Percentiles rank a stretch among this genome's conserved stretches.
These are phyloP conservation scores for Daktulosphaira vitifoliae DNA, from an alignment of 1,140 invertebrate species.

Conservation along the genomic window DNA sequence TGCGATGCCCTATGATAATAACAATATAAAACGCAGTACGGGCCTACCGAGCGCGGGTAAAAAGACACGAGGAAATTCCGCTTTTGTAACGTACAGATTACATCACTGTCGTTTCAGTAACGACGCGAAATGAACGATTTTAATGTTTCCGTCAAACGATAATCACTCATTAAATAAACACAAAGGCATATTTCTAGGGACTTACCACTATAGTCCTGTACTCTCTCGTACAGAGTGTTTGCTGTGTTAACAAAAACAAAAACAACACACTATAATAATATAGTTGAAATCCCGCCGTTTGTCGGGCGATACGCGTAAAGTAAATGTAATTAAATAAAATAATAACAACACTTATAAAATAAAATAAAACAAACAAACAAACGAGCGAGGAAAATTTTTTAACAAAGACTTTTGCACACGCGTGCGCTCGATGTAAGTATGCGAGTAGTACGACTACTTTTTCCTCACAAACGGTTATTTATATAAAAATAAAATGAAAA, in stretches of 20 bases:
- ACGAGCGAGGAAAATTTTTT: slow-evolving; percentile 5
- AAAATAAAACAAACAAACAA: slow-evolving; percentile 8
- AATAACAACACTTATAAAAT: slow-evolving; percentile 21
- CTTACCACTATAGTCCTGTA: too few species aligned
- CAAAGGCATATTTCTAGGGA: too few species aligned
- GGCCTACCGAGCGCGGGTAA: too few species aligned
- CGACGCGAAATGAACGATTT: neutral
- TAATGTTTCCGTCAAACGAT: too few species aligned
- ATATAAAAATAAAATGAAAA: neutral
- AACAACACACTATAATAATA: neutral
- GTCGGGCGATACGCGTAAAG: too few species aligned
- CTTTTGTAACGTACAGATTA: neutral
- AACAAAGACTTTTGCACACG: slow-evolving; percentile 10
- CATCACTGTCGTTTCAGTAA: too few species aligned
- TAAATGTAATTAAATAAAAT: neutral
- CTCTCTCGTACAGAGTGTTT: too few species aligned
- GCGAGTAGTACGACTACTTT: neutral
- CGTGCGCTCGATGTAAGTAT: neutral
- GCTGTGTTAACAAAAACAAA: neutral
- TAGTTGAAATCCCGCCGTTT: too few species aligned
- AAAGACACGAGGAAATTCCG: slow-evolving; percentile 24
- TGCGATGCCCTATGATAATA: too few species aligned
- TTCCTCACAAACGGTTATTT: too few species aligned
- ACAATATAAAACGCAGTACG: too few species aligned
- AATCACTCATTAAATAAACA: too few species aligned